Evolutionary conservation across 2,888 invertebrate genomes (phyloP), one percentile per base, ranked within the genome.

Genomic region (Selenia dentaria): DNA sequence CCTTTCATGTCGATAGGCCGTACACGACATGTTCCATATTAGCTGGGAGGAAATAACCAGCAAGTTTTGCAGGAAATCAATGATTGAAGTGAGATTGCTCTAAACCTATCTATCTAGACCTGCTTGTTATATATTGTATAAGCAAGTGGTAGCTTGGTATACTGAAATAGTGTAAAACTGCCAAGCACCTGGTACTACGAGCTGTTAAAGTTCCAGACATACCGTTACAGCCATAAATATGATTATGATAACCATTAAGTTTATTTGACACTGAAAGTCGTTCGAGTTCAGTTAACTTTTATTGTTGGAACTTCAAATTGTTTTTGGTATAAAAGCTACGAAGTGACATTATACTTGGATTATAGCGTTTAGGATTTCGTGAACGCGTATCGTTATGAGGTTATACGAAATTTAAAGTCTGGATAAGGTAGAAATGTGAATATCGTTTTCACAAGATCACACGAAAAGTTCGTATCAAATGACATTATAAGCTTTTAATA

Each of bases 301-400:
- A 53, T 44, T 20, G 43, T 40, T 31, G 12, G 29, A 56, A 51
- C 40, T 56, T 56, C 20, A 18, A 45, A 52, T 37, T 44, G 38
- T 44, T 44, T 52, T 25, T 22, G 42, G 35, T 6, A 5, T 43
- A 20, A 48, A 35, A 24, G 27, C 40, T 48, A 41, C 35, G 34
- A 42, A 46, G 32, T 36, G 39, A 38, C 39, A 28, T 39, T 44
- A 48, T 33, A 35, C 36, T 47, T 27, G 41, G 35, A 31, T 39
- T 14, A 28, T 39, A 35, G 31, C 40, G 29, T 33, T 38, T 18
- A 18, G 18, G 24, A 28, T 34, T 35, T 36, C 25, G 28, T 29
- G 44, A 33, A 38, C 16, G 18, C 14, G 13, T 26, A 9, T 27
- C 10, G 35, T 36, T 35, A 31, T 9, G 5, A 9, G 9, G 27